Base-by-base conservation (phyloP, 2,113 vertebrate genomes). In the Podilymbus podiceps region DNA sequence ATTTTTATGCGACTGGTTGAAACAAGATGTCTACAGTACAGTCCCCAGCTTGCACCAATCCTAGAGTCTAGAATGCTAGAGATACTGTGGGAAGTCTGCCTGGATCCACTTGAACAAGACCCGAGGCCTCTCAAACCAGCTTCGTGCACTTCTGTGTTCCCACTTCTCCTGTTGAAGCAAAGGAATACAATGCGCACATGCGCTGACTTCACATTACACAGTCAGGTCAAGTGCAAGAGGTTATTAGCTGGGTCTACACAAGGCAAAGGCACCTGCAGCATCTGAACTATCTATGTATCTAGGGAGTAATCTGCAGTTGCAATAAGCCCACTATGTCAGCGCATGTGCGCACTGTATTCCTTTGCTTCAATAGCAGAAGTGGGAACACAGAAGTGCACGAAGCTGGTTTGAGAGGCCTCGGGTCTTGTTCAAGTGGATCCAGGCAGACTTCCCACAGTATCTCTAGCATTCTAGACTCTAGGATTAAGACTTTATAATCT, bases 321-420 rank as follows among this genome's bases (percentile, higher is more conserved):
- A 16, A 56, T 71, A 52, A 89, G 56, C 6, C 21, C 67, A 52
- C 4, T 21, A 52, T 4, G n/a, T 64, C 14, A 52, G 75, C 7
- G 2, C 25, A 1, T 16, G 16, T 23, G 20, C 8, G 3, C 7
- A 1, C 74, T 21, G 33, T 23, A 6, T 24, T 30, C n/a, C 49
- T 49, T 47, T 40, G 49, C 58, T 66, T 11, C 67, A 42, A 2
- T 6, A 55, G 58, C 47, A 69, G 71, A 17, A 83, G 14, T 38
- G 50, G 22, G 52, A 58, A 15, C 8, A 2, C 72, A 42, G 22
- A 27, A 40, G 28, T 27, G 6, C 18, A 7, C 6, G 42, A n/a
- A 42, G 42, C 25, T 89, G 35, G 3, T 35, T 15, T 31, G 38
- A 52, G 53, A 52, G 53, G 19, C 46, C 52, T 20, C 14, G 28